A percentile compares a stretch with the other conserved stretches of the same genome.
Evolutionary conservation across 1,140 invertebrate genomes (phyloP).

Genomic region (Mylabris phalerata): DNA sequence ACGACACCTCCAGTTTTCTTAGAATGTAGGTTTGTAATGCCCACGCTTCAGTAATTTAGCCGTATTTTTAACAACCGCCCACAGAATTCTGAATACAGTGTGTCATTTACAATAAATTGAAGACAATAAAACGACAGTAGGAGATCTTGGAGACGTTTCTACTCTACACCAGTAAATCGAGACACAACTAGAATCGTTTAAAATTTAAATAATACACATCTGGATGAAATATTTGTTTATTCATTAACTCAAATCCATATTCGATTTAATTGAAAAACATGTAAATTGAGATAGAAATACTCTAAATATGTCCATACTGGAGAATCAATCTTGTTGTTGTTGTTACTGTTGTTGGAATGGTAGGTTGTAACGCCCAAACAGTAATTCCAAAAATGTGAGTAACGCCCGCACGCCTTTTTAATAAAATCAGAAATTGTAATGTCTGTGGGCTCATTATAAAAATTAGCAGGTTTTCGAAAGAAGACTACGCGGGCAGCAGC

Average conservation of each 20-base stretch:
- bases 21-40: constrained; percentile 30
- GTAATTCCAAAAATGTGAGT: constrained; percentile 15
- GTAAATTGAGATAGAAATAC: no score
- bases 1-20: constrained; percentile 24
- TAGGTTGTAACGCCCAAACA: constrained; percentile 2
- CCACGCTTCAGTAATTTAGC: constrained; percentile 29
- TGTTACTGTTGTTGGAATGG: no score
- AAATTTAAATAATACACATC: no score
- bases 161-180: no score
- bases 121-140: constrained; percentile 2
- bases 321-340: no score
- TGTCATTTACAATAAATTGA: constrained; percentile 14
- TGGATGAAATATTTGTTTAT: no score
- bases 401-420: constrained; percentile 8
- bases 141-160: no score
- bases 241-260: no score
- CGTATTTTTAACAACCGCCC: constrained; percentile 30
- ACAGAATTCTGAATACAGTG: constrained; percentile 13
- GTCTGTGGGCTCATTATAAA: constrained; percentile 15
- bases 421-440: constrained; percentile 9
- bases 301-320: no score
- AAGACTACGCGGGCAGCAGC: constrained; percentile 6
- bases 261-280: no score
- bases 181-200: no score
- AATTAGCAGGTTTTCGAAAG: constrained; percentile 17